A percentile compares a stretch with the other conserved stretches of the same genome.
These are phyloP conservation scores for Rhyacichthys aspro DNA, from an alignment of 2,797 vertebrate genomes.

Conservation along the genomic window DNA sequence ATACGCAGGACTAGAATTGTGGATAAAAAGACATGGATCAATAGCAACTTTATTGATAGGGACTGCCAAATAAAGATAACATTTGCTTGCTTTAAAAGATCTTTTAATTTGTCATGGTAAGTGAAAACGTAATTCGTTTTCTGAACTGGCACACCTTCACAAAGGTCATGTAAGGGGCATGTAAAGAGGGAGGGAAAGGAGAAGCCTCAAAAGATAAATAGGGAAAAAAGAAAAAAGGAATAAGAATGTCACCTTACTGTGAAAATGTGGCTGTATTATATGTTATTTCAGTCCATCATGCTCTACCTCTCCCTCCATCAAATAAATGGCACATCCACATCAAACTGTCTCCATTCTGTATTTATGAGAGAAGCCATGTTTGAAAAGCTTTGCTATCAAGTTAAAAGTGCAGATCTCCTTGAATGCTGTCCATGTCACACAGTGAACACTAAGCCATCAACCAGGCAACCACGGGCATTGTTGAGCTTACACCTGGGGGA, in stretches of 20 bases:
- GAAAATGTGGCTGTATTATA: constrained; percentile 10
- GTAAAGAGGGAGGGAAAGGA: not conserved
- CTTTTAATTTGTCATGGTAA: constrained; percentile 74
- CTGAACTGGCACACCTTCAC: constrained; percentile 38
- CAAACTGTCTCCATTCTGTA: constrained; percentile 39
- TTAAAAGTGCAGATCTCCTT: constrained; percentile 74
- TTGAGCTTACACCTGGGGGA: constrained; percentile 69
- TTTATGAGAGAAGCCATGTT: constrained; percentile 62
- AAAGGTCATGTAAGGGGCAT: constrained; percentile 48
- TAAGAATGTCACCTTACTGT: not conserved
- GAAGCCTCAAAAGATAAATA: not conserved
- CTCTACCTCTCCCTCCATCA: constrained; percentile 30
- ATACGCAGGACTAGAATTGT: constrained; percentile 51
- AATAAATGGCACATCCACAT: constrained; percentile 8
- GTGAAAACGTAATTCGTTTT: constrained; percentile 67
- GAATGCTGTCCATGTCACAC: constrained; percentile 70
- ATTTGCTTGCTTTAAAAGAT: constrained; percentile 78
- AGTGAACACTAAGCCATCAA: constrained; percentile 81
- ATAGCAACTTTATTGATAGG: constrained; percentile 79
- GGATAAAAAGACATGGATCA: constrained; percentile 73
- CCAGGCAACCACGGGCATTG: constrained; percentile 73
- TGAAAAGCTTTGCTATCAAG: constrained; percentile 75
- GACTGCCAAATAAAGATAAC: constrained; percentile 77
- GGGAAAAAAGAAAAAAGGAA: not conserved
- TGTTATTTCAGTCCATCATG: not conserved